Percentiles rank a stretch among this genome's conserved stretches.
These are phyloP conservation scores for Pterocles gutturalis DNA, from an alignment of 2,113 vertebrate genomes.

Conservation along the genomic window DNA sequence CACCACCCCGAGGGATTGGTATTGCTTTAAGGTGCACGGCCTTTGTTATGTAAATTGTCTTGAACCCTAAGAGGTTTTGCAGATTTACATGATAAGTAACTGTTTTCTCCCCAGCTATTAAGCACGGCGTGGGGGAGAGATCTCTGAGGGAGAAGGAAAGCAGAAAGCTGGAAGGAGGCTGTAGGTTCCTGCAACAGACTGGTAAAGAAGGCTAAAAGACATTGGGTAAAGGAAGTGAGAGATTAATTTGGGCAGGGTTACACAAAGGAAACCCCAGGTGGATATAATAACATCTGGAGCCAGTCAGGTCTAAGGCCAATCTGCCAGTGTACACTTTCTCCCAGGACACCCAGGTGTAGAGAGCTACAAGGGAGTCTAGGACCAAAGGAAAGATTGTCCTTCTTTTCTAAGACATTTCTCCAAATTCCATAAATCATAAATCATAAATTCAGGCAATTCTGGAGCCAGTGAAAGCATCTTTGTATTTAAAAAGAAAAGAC, in stretches of 20 bases:
- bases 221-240: not conserved
- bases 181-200: not conserved
- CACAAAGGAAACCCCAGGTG: not conserved
- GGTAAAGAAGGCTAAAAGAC: not conserved
- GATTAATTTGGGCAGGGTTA: not conserved
- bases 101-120: slow-evolving; percentile 27
- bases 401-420: not conserved
- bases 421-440: not conserved
- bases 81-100: slow-evolving; percentile 41
- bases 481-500: not conserved
- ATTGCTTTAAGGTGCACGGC: not conserved
- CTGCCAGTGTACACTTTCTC: no score
- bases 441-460: not conserved
- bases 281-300: not conserved
- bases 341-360: not conserved
- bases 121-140: not conserved
- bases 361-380: not conserved
- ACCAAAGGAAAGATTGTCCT: not conserved
- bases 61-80: slow-evolving; percentile 28
- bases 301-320: not conserved
- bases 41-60: slow-evolving; percentile 43
- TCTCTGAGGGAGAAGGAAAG: not conserved
- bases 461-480: not conserved
- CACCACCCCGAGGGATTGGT: not conserved
- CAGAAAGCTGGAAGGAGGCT: not conserved